Evolutionary conservation across 2,797 vertebrate species (phyloP).

Genomic region (Sebastes trivittatus): DNA sequence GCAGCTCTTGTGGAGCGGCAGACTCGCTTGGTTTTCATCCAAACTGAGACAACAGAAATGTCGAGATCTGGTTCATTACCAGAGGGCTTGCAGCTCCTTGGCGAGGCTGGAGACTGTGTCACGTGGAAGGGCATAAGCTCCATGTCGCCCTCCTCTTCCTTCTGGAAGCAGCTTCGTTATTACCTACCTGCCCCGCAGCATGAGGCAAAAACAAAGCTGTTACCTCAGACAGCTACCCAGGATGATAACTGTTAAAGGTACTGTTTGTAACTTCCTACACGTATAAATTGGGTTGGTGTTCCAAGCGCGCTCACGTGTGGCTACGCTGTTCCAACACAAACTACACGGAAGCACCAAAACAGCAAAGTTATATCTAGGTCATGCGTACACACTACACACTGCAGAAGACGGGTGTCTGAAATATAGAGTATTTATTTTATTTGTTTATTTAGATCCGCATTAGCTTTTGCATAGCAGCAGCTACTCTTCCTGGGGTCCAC

Average conservation of each 20-base stretch:
- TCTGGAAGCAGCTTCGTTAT: slow-evolving; percentile 91
- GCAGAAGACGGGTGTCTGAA: too few relatives aligned
- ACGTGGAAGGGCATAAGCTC: slow-evolving; percentile 85
- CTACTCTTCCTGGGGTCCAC: too few relatives aligned
- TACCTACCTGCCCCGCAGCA: slow-evolving; percentile 78
- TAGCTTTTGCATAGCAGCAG: too few relatives aligned
- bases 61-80: slow-evolving; percentile 61
- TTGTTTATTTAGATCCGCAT: too few relatives aligned
- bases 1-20: slow-evolving; percentile 80
- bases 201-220: neutral
- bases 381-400: too few relatives aligned
- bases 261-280: too few relatives aligned
- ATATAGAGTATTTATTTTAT: too few relatives aligned
- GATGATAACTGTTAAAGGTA: neutral
- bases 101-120: slow-evolving; percentile 77
- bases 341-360: too few relatives aligned
- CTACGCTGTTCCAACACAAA: too few relatives aligned
- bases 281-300: too few relatives aligned
- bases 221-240: neutral
- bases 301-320: too few relatives aligned
- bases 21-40: slow-evolving; percentile 87
- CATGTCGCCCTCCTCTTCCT: slow-evolving; percentile 77
- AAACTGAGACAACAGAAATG: slow-evolving; percentile 59
- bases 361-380: too few relatives aligned
- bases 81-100: slow-evolving; percentile 84